Percentiles rank a stretch among this genome's conserved stretches.
These are phyloP conservation scores for Rhagonycha fulva DNA, from an alignment of 2,888 invertebrate genomes.

Conservation along the genomic window DNA sequence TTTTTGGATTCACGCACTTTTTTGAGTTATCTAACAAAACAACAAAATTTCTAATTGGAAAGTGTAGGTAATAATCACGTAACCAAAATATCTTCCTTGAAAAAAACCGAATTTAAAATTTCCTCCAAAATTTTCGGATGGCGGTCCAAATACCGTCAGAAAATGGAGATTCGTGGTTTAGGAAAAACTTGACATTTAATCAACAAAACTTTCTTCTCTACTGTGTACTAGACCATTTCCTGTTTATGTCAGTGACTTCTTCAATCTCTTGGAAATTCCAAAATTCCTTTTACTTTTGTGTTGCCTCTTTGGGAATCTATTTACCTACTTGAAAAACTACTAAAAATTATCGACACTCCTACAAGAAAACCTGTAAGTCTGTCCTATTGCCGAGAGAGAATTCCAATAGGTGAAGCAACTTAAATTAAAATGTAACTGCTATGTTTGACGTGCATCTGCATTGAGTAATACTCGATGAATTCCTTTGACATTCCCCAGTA, in stretches of 20 bases:
- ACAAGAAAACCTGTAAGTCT: too few species aligned
- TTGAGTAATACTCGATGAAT: too few species aligned
- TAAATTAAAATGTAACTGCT: too few species aligned
- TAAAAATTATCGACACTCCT: too few species aligned
- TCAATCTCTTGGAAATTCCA: neutral
- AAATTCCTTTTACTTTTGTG: neutral
- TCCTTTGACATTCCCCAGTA: too few species aligned
- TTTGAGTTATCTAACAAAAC: neutral
- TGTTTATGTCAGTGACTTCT: neutral
- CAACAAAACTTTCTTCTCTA: neutral
- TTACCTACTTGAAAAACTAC: too few species aligned
- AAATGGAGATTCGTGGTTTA: neutral
- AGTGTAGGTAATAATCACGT: slow-evolving; percentile 1
- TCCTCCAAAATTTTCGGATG: neutral
- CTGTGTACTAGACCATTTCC: neutral
- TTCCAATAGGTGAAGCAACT: too few species aligned
- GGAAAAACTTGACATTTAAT: neutral
- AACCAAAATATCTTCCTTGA: neutral
- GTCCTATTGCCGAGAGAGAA: too few species aligned
- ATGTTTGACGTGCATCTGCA: too few species aligned
- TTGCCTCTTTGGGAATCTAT: too few species aligned
- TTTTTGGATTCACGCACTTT: neutral
- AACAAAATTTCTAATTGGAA: neutral
- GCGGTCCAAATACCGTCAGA: neutral
- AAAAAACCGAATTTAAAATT: too few species aligned